Evolutionary conservation across 2,113 vertebrate genomes (phyloP).

Genomic region (Ptyas mucosa): DNA sequence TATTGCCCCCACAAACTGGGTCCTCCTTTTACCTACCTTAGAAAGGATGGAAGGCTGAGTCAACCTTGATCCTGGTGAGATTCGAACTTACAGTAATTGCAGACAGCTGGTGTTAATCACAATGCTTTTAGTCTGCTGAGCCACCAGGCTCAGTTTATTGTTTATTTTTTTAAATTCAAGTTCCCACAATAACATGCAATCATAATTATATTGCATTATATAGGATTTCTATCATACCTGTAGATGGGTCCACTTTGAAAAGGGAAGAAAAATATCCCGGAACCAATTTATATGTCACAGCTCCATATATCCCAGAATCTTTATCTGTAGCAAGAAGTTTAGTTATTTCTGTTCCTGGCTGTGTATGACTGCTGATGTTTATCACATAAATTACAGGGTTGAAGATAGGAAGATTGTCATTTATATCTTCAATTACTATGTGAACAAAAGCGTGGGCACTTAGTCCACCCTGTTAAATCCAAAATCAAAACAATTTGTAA

Average conservation of each 20-base stretch:
- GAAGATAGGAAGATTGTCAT: conserved; percentile 87
- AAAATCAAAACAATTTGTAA: conserved; percentile 35
- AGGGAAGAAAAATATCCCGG: conserved; percentile 75
- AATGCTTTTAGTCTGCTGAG: too few relatives aligned
- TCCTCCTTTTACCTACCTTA: too few relatives aligned
- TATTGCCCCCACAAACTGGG: too few relatives aligned
- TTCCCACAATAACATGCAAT: neutral
- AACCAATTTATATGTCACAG: conserved; percentile 77
- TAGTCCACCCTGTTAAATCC: conserved; percentile 81
- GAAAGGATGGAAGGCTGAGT: too few relatives aligned
- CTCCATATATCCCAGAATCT: conserved; percentile 78
- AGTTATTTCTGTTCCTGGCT: conserved; percentile 82
- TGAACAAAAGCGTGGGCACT: conserved; percentile 87
- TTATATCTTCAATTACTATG: conserved; percentile 86
- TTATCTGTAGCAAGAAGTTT: conserved; percentile 82
- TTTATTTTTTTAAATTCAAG: too few relatives aligned
- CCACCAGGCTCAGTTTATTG: too few relatives aligned
- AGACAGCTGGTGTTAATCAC: too few relatives aligned
- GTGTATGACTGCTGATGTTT: conserved; percentile 80
- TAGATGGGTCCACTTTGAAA: conserved; percentile 79
- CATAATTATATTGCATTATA: neutral
- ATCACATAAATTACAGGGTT: conserved; percentile 75
- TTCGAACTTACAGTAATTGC: too few relatives aligned
- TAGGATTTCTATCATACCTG: conserved; percentile 70
- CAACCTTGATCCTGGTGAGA: too few relatives aligned